These are phyloP conservation scores for Neodon shergylaensis DNA, from an alignment of 2,113 vertebrate species.

Conservation along the genomic window DNA sequence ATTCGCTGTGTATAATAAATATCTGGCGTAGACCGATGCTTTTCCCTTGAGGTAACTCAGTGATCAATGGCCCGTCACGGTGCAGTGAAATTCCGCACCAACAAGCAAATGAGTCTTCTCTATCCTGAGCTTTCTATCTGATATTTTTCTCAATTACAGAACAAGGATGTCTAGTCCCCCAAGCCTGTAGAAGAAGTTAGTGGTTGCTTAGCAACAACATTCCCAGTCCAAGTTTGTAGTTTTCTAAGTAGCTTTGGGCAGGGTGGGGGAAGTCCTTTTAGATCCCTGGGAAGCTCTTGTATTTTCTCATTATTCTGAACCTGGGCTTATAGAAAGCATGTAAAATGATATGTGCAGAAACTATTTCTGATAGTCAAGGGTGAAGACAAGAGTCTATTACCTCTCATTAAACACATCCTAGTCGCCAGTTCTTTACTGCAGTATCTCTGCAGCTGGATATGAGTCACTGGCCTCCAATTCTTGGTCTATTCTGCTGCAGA, in stretches of 20 bases:
- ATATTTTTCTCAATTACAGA: constrained; percentile 37
- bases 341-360: constrained; percentile 41
- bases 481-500: constrained; percentile 56
- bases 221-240: constrained; percentile 50
- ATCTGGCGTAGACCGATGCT: neutral
- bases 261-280: neutral
- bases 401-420: constrained; percentile 60
- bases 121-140: constrained; percentile 1
- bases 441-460: constrained; percentile 49
- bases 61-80: neutral
- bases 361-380: constrained; percentile 36
- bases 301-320: constrained; percentile 56
- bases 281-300: constrained; percentile 1
- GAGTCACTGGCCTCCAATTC: constrained; percentile 65
- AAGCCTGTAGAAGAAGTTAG: constrained; percentile 62
- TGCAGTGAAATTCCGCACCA: neutral
- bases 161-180: constrained; percentile 41
- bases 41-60: neutral
- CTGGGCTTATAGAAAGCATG: constrained; percentile 44
- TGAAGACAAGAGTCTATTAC: constrained; percentile 52
- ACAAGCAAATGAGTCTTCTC: neutral
- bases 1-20: neutral
- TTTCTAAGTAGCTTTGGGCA: constrained; percentile 9
- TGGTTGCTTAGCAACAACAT: constrained; percentile 76
- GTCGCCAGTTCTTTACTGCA: neutral